Conservation (phyloP, 2,888 invertebrate species). For the Muschampia staudingeri region DNA sequence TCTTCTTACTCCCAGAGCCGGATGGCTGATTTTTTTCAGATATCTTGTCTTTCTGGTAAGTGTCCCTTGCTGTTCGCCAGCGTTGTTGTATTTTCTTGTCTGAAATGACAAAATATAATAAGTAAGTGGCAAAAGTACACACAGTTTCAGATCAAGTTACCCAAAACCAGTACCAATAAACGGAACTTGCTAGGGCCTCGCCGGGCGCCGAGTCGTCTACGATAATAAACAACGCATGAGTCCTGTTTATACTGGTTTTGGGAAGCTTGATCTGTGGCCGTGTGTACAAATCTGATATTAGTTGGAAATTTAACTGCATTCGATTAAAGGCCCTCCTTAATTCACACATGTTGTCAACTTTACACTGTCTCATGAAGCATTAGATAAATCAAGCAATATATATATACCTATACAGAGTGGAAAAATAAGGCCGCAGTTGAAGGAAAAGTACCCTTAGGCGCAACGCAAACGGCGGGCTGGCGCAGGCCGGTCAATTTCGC, state of each 20-base stretch:
- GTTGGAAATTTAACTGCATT: slow-evolving; percentile 14
- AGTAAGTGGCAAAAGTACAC: slow-evolving; percentile 25
- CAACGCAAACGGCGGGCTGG: background rate
- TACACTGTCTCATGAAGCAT: slow-evolving; percentile 14
- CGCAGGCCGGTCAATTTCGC: too few relatives aligned
- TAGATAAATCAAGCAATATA: slow-evolving; percentile 14
- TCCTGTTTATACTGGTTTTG: slow-evolving; percentile 12
- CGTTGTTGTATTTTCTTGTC: slow-evolving; percentile 31
- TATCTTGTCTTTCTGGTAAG: slow-evolving; percentile 31
- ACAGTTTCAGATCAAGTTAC: slow-evolving; percentile 30
- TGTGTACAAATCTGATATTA: slow-evolving; percentile 12
- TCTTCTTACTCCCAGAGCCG: slow-evolving; percentile 30
- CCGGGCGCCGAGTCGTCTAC: slow-evolving; percentile 12
- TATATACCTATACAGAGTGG: slow-evolving; percentile 14
- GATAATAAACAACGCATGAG: slow-evolving; percentile 12
- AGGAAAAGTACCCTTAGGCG: slow-evolving; percentile 1
- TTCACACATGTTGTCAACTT: slow-evolving; percentile 14
- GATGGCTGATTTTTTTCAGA: slow-evolving; percentile 27
- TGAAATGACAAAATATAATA: slow-evolving; percentile 29
- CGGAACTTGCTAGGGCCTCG: slow-evolving; percentile 14
- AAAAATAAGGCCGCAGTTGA: slow-evolving; percentile 14
- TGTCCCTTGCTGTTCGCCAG: slow-evolving; percentile 29
- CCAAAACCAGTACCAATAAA: slow-evolving; percentile 28
- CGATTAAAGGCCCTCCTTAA: slow-evolving; percentile 14
- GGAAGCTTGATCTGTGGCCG: slow-evolving; percentile 14